Percentiles rank a stretch among this genome's conserved stretches.
phyloP scores from a whole-genome alignment of 2,888 invertebrate genomes.

The Nemapogon koenigi region DNA sequence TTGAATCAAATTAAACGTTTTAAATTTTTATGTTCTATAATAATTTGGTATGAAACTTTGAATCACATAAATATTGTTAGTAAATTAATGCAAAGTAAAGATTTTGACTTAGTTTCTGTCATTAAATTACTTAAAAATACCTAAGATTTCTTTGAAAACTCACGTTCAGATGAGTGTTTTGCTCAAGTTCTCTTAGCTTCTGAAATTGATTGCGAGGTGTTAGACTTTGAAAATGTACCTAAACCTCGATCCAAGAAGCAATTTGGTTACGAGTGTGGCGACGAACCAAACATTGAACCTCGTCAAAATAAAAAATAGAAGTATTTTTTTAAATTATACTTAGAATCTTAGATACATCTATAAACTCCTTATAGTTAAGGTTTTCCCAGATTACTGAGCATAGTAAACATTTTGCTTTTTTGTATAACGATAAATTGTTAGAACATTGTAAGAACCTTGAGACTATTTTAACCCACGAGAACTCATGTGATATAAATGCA shows the following conservation, averaged over 20 bases:
- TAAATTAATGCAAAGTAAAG: conserved; percentile 6
- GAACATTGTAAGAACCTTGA: no score
- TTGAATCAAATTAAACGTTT: conserved; percentile 4
- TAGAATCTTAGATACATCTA: no score
- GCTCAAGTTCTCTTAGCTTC: no score
- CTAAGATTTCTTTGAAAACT: conserved; percentile 6
- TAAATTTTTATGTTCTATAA: conserved; percentile 5
- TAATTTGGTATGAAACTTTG: no score
- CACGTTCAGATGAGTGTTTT: conserved; percentile 6
- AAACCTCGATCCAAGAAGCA: conserved; percentile 3
- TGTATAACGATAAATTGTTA: no score
- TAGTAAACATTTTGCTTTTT: no score
- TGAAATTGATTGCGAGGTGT: conserved; percentile 6
- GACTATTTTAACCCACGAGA: no score
- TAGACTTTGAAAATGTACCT: no score
- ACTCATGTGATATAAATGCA: no score
- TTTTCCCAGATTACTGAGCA: conserved; percentile 7
- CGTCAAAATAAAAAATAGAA: not conserved
- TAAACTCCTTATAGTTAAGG: no score
- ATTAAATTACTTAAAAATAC: conserved; percentile 7
- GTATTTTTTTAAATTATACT: conserved; percentile 1
- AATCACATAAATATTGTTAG: no score
- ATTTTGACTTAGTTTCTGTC: conserved; percentile 8
- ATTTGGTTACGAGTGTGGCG: conserved; percentile 4
- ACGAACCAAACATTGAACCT: conserved; percentile 4